A percentile compares a stretch with the other conserved stretches of the same genome.
Conservation (phyloP, 2,888 invertebrate genomes). For the Temnothorax rugatulus region DNA sequence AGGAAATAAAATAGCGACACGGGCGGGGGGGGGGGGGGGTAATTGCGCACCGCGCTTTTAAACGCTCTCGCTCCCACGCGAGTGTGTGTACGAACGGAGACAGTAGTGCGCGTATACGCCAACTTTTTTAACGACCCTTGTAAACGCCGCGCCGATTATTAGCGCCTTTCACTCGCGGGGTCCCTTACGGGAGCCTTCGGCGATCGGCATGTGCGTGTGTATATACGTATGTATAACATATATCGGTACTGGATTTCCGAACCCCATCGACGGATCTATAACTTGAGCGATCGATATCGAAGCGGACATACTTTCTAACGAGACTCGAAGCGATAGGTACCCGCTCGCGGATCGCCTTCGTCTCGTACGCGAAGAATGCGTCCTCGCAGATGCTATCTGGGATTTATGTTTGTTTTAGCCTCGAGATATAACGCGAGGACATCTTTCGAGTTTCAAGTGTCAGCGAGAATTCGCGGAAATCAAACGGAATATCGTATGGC, state of each 20-base stretch:
- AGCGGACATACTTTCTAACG: background rate
- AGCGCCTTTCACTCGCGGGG: constrained; percentile 40
- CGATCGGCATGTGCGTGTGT: background rate
- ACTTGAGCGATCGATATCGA: background rate
- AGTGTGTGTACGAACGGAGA: background rate
- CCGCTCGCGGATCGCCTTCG: background rate
- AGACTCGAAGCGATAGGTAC: background rate
- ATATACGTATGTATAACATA: background rate
- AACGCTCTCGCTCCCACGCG: background rate
- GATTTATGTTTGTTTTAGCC: background rate
- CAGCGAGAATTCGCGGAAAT: background rate
- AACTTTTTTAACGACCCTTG: constrained; percentile 26
- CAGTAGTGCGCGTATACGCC: background rate
- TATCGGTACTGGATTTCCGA: background rate
- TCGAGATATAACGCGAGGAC: constrained; percentile 14
- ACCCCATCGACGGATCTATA: background rate
- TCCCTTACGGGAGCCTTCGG: constrained; percentile 6
- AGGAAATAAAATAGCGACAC: constrained; percentile 9
- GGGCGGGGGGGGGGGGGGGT: background rate
- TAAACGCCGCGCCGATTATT: constrained; percentile 28
- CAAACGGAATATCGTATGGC: background rate
- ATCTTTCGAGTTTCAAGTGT: background rate
- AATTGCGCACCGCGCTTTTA: constrained; percentile 2
- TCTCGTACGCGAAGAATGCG: background rate
- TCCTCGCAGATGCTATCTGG: background rate